These are phyloP conservation scores for Orthosia cruda DNA, from an alignment of 2,888 invertebrate species.

Conservation along the genomic window DNA sequence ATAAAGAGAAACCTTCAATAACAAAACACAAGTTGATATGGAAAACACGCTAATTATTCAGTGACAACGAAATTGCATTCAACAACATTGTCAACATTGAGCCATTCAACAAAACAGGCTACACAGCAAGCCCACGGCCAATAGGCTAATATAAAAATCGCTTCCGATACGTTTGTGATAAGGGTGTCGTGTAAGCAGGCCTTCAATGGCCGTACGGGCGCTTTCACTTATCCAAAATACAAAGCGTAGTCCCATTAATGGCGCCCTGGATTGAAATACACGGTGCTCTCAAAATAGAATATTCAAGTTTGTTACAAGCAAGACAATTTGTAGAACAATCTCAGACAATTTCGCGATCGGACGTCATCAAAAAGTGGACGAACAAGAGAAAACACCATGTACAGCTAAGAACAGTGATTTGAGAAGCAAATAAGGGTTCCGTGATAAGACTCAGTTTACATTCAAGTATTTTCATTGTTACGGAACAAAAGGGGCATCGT, in stretches of 20 bases:
- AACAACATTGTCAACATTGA: slow-evolving; percentile 37
- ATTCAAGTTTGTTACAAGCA: slow-evolving; percentile 61
- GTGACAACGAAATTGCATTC: slow-evolving; percentile 8
- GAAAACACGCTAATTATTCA: neutral
- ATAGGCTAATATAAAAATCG: slow-evolving; percentile 65
- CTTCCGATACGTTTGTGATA: slow-evolving; percentile 72
- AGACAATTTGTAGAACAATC: slow-evolving; percentile 65
- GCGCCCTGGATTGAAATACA: slow-evolving; percentile 52
- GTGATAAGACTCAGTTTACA: slow-evolving; percentile 86
- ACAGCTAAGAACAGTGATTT: slow-evolving; percentile 84
- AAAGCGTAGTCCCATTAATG: slow-evolving; percentile 51
- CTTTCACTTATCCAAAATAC: slow-evolving; percentile 72
- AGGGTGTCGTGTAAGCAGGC: slow-evolving; percentile 70
- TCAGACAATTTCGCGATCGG: slow-evolving; percentile 58
- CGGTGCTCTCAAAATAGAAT: slow-evolving; percentile 61
- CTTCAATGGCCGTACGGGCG: slow-evolving; percentile 71
- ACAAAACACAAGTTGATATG: neutral
- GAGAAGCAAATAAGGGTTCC: slow-evolving; percentile 85
- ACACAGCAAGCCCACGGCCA: slow-evolving; percentile 47
- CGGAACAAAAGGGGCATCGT: slow-evolving; percentile 83
- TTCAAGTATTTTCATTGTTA: slow-evolving; percentile 86
- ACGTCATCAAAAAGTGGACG: slow-evolving; percentile 64
- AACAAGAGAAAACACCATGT: slow-evolving; percentile 75
- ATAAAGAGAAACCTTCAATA: neutral
- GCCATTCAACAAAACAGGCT: slow-evolving; percentile 44